phyloP scores from a whole-genome alignment of 2,113 vertebrate genomes.

The Macheiramphus alcinus region DNA sequence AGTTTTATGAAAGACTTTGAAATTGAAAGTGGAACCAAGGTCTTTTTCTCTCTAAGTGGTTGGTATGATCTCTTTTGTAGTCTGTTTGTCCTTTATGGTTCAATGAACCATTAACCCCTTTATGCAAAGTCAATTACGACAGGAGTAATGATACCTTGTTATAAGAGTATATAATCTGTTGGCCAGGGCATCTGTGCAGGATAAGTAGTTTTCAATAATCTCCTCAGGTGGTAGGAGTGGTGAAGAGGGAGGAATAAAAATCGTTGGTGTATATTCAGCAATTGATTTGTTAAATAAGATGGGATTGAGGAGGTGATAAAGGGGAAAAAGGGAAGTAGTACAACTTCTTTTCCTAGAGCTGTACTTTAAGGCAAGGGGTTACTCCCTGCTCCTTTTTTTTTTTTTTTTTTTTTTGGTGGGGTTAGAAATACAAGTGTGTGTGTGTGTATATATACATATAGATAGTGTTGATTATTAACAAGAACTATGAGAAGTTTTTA shows the following conservation, averaged over 20 bases:
- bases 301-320: background rate
- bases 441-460: background rate
- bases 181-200: background rate
- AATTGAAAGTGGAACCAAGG: background rate
- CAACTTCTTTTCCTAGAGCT: background rate
- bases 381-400: background rate
- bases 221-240: background rate
- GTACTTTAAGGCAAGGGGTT: background rate
- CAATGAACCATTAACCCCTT: background rate
- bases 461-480: background rate
- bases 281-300: background rate
- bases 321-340: background rate
- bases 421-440: background rate
- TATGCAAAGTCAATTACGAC: background rate
- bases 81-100: conserved; percentile 12
- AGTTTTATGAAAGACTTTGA: background rate
- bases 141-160: background rate
- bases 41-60: background rate
- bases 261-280: background rate
- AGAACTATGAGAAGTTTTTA: background rate
- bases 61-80: background rate
- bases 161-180: background rate
- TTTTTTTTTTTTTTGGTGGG: no score
- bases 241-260: conserved; percentile 7
- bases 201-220: background rate